Conservation (phyloP, 2,888 invertebrate species). For the Cheilosia vulpina region DNA sequence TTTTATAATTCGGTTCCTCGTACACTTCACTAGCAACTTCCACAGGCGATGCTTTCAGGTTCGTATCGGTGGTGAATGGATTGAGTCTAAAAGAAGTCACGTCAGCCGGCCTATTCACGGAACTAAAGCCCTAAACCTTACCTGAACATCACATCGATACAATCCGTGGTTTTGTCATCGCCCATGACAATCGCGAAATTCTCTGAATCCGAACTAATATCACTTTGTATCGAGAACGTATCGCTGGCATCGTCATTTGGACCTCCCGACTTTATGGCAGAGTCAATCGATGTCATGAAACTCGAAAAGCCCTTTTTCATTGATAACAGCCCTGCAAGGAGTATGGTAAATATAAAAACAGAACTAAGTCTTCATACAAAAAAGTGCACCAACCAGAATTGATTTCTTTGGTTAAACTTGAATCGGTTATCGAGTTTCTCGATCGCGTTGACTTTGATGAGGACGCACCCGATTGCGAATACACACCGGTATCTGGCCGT, state of each 20-base stretch:
- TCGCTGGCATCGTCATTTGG: conserved; percentile 89
- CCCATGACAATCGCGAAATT: conserved; percentile 91
- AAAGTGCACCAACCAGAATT: conserved; percentile 83
- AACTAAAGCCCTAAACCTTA: conserved; percentile 72
- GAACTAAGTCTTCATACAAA: too few relatives aligned
- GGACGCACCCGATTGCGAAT: conserved; percentile 78
- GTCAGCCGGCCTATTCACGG: background rate
- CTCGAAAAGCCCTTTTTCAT: conserved; percentile 93
- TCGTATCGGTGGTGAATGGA: conserved; percentile 84
- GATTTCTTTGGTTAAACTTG: conserved; percentile 84
- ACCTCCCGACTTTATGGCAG: conserved; percentile 89
- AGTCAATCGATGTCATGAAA: conserved; percentile 93
- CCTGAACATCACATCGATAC: conserved; percentile 89
- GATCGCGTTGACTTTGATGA: conserved; percentile 83
- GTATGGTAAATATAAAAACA: background rate
- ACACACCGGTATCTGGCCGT: conserved; percentile 80
- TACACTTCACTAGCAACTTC: conserved; percentile 94
- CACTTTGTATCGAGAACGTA: conserved; percentile 90
- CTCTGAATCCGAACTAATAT: conserved; percentile 94
- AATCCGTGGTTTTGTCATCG: conserved; percentile 87
- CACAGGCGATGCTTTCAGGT: conserved; percentile 84
- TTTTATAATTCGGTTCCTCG: conserved; percentile 86
- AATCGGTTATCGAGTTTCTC: conserved; percentile 79
- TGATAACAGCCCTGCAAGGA: conserved; percentile 86
- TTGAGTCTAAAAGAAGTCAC: conserved; percentile 79